These are phyloP conservation scores for Leptinotarsa haldemani DNA, from an alignment of 2,888 invertebrate genomes.

Conservation along the genomic window DNA sequence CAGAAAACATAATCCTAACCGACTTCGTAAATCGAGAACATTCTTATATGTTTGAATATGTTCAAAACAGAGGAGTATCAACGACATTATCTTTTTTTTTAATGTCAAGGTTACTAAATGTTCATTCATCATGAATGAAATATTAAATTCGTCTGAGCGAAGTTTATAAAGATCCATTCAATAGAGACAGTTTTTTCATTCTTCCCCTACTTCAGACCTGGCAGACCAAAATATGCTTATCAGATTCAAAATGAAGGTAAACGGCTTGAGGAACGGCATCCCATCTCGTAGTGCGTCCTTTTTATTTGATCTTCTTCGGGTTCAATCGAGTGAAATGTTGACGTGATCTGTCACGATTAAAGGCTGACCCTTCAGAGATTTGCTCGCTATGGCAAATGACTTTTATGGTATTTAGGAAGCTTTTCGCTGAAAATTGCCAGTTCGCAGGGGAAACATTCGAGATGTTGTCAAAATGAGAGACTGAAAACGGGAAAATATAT, in stretches of 20 bases:
- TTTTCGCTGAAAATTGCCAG: not conserved
- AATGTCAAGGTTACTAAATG: too few species aligned
- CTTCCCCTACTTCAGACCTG: not conserved
- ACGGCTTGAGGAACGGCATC: not conserved
- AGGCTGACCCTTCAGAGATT: not conserved
- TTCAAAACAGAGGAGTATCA: too few species aligned
- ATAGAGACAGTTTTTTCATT: too few species aligned
- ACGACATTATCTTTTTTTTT: too few species aligned
- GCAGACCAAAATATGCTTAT: not conserved
- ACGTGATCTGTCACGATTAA: slow-evolving; percentile 3
- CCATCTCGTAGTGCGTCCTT: not conserved
- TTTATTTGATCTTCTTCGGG: not conserved
- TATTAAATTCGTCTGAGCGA: too few species aligned
- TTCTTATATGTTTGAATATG: too few species aligned
- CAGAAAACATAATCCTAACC: too few species aligned
- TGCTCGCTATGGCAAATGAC: slow-evolving; percentile 10
- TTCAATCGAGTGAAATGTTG: slow-evolving; percentile 13
- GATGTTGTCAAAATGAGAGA: too few species aligned
- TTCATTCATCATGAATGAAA: too few species aligned
- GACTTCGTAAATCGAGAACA: too few species aligned
- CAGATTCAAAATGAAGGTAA: not conserved
- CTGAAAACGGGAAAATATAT: too few species aligned
- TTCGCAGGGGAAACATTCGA: not conserved
- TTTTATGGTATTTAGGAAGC: slow-evolving; percentile 11
- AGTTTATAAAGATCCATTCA: too few species aligned